A percentile compares a stretch with the other conserved stretches of the same genome.
Evolutionary conservation across 2,888 invertebrate species (phyloP).

Genomic region (Leucophenga montana): DNA sequence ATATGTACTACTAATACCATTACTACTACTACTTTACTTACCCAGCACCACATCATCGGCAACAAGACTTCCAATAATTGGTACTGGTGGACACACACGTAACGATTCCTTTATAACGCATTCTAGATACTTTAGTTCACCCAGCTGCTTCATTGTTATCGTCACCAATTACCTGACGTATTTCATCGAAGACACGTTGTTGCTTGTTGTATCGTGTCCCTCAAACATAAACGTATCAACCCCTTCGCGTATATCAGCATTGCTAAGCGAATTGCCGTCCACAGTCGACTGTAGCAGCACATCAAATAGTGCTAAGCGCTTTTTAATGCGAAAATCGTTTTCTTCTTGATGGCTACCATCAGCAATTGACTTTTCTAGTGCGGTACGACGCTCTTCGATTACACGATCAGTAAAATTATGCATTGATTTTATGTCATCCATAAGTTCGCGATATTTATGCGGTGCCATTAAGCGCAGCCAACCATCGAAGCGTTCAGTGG

Average conservation of each 20-base stretch:
- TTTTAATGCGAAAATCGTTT: conserved; percentile 73
- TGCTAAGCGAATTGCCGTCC: conserved; percentile 76
- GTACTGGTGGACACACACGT: conserved; percentile 79
- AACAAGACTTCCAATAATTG: conserved; percentile 76
- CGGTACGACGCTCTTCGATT: conserved; percentile 49
- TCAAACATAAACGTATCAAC: conserved; percentile 81
- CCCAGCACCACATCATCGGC: conserved; percentile 75
- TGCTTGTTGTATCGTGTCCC: conserved; percentile 72
- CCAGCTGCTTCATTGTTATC: conserved; percentile 54
- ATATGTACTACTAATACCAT: no score
- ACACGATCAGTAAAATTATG: conserved; percentile 64
- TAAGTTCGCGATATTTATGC: conserved; percentile 39
- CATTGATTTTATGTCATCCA: conserved; percentile 49
- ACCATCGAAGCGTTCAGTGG: conserved; percentile 44
- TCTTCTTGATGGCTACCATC: conserved; percentile 47
- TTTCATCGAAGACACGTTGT: conserved; percentile 61
- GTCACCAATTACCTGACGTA: conserved; percentile 61
- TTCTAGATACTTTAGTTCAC: conserved; percentile 74
- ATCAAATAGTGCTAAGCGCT: conserved; percentile 80
- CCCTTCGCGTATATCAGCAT: conserved; percentile 79
- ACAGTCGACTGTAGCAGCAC: conserved; percentile 77
- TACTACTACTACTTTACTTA: conserved; percentile 68
- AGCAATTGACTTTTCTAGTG: conserved; percentile 35
- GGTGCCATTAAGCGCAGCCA: conserved; percentile 41
- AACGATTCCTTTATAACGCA: conserved; percentile 80